Conservation (phyloP, 2,888 invertebrate genomes). For the Lasius platythorax region DNA sequence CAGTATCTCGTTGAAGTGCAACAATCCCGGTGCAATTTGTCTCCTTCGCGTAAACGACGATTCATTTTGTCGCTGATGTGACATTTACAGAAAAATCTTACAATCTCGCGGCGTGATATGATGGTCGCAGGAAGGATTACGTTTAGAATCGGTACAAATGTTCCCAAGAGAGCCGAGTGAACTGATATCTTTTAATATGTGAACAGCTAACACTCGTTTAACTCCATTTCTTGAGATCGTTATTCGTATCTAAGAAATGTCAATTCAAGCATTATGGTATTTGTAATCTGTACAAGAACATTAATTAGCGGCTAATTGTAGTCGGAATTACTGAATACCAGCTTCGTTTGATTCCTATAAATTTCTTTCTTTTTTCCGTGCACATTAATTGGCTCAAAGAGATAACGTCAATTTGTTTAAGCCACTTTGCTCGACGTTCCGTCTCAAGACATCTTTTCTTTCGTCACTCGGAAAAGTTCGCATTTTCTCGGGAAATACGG, state of each 20-base stretch:
- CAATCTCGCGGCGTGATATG: slow-evolving; percentile 54
- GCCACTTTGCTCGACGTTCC: slow-evolving; percentile 11
- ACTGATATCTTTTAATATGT: slow-evolving; percentile 13
- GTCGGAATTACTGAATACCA: background rate
- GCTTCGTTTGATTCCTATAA: background rate
- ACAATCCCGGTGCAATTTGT: slow-evolving; percentile 57
- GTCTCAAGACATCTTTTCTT: slow-evolving; percentile 55
- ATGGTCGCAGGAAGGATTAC: slow-evolving; percentile 62
- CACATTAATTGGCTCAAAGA: background rate
- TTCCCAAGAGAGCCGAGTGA: background rate
- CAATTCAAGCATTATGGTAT: background rate
- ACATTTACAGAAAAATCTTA: slow-evolving; percentile 57
- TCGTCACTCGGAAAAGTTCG: slow-evolving; percentile 39
- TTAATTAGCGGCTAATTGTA: slow-evolving; percentile 12
- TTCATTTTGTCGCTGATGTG: slow-evolving; percentile 57
- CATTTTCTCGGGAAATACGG: slow-evolving; percentile 53
- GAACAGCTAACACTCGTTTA: slow-evolving; percentile 8
- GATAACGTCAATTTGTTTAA: slow-evolving; percentile 22
- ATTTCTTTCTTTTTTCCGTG: background rate
- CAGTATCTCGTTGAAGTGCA: slow-evolving; percentile 36
- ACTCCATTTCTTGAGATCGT: background rate
- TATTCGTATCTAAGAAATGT: background rate
- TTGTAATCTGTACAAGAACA: background rate
- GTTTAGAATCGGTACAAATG: slow-evolving; percentile 44
- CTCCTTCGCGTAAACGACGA: slow-evolving; percentile 57